Evolutionary conservation across 2,797 vertebrate genomes (phyloP).

Genomic region (Diplodus sargus): DNA sequence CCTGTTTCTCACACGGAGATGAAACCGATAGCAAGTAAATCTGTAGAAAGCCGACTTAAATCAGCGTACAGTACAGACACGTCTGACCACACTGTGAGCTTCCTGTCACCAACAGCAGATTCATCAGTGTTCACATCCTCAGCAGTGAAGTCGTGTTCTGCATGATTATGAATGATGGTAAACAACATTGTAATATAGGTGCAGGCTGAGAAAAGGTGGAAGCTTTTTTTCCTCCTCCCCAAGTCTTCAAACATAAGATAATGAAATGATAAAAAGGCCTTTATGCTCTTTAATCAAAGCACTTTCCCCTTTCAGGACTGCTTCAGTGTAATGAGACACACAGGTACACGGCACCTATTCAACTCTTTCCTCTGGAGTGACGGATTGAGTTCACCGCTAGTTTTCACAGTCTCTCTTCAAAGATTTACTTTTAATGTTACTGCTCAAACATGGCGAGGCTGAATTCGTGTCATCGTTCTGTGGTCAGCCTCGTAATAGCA

Average conservation of each 20-base stretch:
- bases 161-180: slow-evolving; percentile 12
- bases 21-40: background rate
- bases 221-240: background rate
- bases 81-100: slow-evolving; percentile 18
- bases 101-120: slow-evolving; percentile 8
- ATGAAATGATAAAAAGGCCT: slow-evolving; percentile 9
- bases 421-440: slow-evolving; percentile 36
- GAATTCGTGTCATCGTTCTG: slow-evolving; percentile 22
- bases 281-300: slow-evolving; percentile 29
- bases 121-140: slow-evolving; percentile 11
- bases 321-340: slow-evolving; percentile 19
- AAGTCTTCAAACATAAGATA: slow-evolving; percentile 10
- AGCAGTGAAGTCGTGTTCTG: background rate
- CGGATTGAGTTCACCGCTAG: slow-evolving; percentile 12
- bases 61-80: slow-evolving; percentile 4
- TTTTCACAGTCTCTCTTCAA: slow-evolving; percentile 31
- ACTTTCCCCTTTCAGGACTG: slow-evolving; percentile 11
- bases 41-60: slow-evolving; percentile 12
- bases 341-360: background rate
- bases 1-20: background rate
- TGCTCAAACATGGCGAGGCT: slow-evolving; percentile 37
- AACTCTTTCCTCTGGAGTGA: slow-evolving; percentile 19
- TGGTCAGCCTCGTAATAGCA: slow-evolving; percentile 39
- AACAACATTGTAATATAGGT: slow-evolving; percentile 10
- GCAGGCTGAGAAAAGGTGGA: background rate